phyloP scores from a whole-genome alignment of 2,113 vertebrate genomes.

The Pedetes capensis region DNA sequence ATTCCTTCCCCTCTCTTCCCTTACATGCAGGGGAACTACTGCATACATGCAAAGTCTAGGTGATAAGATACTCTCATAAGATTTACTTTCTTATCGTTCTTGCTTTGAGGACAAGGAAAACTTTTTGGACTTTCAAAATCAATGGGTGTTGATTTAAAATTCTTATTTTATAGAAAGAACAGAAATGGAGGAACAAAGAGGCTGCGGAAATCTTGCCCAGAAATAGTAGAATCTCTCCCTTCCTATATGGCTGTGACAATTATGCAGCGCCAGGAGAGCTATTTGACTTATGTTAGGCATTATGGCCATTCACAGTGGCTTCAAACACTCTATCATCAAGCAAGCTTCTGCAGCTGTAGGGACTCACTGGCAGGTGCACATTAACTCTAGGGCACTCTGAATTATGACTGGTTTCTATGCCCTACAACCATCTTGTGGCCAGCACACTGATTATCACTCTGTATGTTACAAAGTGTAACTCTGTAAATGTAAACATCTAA shows the following conservation, averaged over 20 bases:
- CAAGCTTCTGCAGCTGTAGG: not conserved
- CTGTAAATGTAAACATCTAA: not conserved
- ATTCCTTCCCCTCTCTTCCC: not conserved
- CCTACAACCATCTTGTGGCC: not conserved
- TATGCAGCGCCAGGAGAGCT: not conserved
- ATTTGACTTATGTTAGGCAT: not conserved
- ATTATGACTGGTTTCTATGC: not conserved
- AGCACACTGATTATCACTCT: not conserved
- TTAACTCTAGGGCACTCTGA: not conserved
- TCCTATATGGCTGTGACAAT: not conserved
- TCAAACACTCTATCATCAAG: not conserved
- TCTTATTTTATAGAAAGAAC: constrained; percentile 3
- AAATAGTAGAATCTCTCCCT: not conserved
- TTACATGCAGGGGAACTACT: not conserved
- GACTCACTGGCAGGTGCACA: not conserved
- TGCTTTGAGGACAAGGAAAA: not conserved
- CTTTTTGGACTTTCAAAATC: constrained; percentile 10
- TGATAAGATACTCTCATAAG: not conserved
- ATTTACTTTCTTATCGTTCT: not conserved
- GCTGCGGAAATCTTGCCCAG: not conserved
- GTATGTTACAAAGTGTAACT: not conserved
- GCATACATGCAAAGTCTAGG: not conserved
- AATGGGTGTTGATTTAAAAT: not conserved
- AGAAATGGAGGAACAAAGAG: not conserved
- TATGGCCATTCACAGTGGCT: not conserved